These are phyloP conservation scores for Lithophane ornitopus DNA, from an alignment of 2,888 invertebrate genomes.

Conservation along the genomic window DNA sequence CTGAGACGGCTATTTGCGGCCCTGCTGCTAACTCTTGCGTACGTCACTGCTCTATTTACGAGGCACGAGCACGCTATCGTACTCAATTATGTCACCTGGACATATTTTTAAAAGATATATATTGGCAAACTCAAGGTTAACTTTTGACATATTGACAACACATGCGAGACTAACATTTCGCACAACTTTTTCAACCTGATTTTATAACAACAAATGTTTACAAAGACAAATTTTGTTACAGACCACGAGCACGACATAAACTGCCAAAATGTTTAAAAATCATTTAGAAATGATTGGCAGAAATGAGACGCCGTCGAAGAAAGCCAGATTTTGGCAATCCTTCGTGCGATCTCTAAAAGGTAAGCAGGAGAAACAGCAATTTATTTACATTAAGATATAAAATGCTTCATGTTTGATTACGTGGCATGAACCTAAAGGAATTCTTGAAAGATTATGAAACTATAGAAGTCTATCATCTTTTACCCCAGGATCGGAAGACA, in stretches of 20 bases:
- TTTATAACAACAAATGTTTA: constrained; percentile 31
- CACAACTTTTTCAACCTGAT: background rate
- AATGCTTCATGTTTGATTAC: background rate
- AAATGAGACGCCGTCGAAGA: constrained; percentile 97
- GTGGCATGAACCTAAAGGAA: background rate
- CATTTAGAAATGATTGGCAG: constrained; percentile 98
- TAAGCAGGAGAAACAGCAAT: constrained; percentile 79
- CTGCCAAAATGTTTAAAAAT: constrained; percentile 96
- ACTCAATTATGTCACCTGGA: constrained; percentile 87
- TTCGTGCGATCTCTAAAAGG: constrained; percentile 98
- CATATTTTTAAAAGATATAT: constrained; percentile 73
- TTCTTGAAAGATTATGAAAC: background rate
- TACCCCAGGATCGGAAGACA: constrained; percentile 95
- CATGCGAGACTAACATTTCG: constrained; percentile 26
- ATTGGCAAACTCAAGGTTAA: constrained; percentile 79
- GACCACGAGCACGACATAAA: constrained; percentile 95
- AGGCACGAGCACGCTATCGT: constrained; percentile 82
- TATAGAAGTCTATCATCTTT: constrained; percentile 8
- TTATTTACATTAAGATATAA: background rate
- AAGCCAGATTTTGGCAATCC: constrained; percentile 98
- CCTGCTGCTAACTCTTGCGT: constrained; percentile 80
- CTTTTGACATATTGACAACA: constrained; percentile 58
- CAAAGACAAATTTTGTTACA: constrained; percentile 81
- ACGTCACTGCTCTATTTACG: constrained; percentile 89
- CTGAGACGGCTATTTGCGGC: constrained; percentile 86